Percentiles rank a stretch among this genome's conserved stretches.
phyloP scores from a whole-genome alignment of 2,797 vertebrate genomes.

The Aselliscus stoliczkanus region DNA sequence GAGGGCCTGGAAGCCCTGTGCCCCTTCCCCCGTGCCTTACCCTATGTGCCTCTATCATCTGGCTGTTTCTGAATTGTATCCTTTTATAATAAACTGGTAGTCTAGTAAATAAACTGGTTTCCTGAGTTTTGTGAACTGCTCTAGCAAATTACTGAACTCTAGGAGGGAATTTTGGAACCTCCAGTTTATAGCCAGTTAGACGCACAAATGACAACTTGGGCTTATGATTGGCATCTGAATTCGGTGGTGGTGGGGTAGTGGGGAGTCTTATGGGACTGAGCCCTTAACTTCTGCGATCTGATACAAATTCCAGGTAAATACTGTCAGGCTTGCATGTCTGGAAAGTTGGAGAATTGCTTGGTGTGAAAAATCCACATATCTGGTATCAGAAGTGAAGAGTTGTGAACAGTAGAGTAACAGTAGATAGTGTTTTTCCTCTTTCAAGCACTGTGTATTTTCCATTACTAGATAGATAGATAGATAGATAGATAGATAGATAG shows the following conservation, averaged over 20 bases:
- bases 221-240: neutral
- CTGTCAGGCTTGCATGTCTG: neutral
- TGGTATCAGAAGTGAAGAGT: neutral
- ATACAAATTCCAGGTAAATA: neutral
- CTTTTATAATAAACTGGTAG: neutral
- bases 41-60: neutral
- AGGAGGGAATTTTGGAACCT: neutral
- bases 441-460: neutral
- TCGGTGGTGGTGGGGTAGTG: too few relatives aligned
- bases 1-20: neutral
- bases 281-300: neutral
- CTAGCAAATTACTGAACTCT: neutral
- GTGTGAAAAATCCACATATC: neutral
- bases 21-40: neutral
- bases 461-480: neutral
- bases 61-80: neutral
- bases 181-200: neutral
- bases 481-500: too few relatives aligned
- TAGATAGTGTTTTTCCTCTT: neutral
- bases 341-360: neutral
- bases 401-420: neutral
- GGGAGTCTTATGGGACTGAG: neutral
- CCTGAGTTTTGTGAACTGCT: neutral
- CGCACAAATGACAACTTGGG: neutral
- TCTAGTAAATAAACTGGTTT: neutral